A percentile compares a stretch with the other conserved stretches of the same genome.
These are phyloP conservation scores for Spea bombifrons DNA, from an alignment of 2,113 vertebrate genomes.

Conservation along the genomic window DNA sequence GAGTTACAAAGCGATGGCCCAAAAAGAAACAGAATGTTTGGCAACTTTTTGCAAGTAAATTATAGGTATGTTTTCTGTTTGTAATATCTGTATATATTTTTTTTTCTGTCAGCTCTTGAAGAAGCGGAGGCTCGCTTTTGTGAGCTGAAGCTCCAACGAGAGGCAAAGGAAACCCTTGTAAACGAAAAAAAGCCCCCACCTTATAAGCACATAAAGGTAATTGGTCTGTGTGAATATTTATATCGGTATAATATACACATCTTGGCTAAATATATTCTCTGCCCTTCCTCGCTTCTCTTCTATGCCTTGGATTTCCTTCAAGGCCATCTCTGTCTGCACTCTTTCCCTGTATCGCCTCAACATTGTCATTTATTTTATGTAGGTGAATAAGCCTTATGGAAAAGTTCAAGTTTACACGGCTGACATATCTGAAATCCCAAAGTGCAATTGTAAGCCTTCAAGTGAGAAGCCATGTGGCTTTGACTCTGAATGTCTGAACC, in stretches of 20 bases:
- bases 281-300: too few relatives aligned
- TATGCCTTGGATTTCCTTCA: background rate
- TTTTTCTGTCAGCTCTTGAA: slow-evolving; percentile 73
- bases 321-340: background rate
- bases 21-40: too few relatives aligned
- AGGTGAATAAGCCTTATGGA: slow-evolving; percentile 92
- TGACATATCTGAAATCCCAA: slow-evolving; percentile 92
- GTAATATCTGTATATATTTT: background rate
- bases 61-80: background rate
- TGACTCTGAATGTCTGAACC: slow-evolving; percentile 93
- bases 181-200: slow-evolving; percentile 90
- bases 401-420: slow-evolving; percentile 92
- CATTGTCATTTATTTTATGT: background rate
- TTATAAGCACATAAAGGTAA: slow-evolving; percentile 94
- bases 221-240: too few relatives aligned
- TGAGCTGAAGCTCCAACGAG: slow-evolving; percentile 84
- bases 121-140: slow-evolving; percentile 90
- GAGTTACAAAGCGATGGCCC: too few relatives aligned
- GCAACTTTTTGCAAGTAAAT: too few relatives aligned
- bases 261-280: too few relatives aligned
- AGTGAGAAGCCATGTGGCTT: slow-evolving; percentile 89
- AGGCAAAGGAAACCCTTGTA: slow-evolving; percentile 90
- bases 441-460: slow-evolving; percentile 93
- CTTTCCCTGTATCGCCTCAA: background rate
- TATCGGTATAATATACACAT: too few relatives aligned